Base-by-base conservation (phyloP, 2,113 vertebrate genomes). In the Brachyistius frenatus region DNA sequence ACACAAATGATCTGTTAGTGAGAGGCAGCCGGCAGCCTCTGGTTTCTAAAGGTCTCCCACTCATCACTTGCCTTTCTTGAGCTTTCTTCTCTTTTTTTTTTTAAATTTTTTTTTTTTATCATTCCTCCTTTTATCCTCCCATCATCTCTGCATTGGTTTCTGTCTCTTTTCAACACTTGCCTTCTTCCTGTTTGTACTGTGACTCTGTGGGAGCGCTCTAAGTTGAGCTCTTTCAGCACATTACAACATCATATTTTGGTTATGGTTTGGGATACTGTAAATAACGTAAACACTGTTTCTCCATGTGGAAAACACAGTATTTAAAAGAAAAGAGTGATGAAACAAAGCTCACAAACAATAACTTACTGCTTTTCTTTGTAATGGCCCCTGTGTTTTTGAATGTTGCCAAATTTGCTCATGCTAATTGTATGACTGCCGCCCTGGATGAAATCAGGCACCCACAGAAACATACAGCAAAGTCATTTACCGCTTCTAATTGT, bases 401-500 rank as follows among this genome's bases (percentile, higher is more conserved):
- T 41, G 61, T 76, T 76, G 74, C 56, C 67, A 80, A 4, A 81
- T 80, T 57, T 70, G 54, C 68, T 73, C 36, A 16, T 31, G 4
- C 14, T 87, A 73, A 78, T 86, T 87, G 74, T 69, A 30, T 39
- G 73, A 74, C 30, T 52, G 69, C 23, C 13, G 33, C 65, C 16
- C 67, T 53, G 60, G 23, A 77, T 67, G 31, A 78, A 72, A 54
- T 73, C 66, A 66, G 36, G 52, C 64, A 63, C 67, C 72, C 65
- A 33, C 73, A 68, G 74, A 85, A 76, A 76, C 73, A 47, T 37
- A 39, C 60, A 82, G 60, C 55, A 70, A 23, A 80, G 71, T 81
- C 37, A 14, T 76, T 87, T 83, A 71, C 66, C 78, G 69, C 66
- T 44, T 86, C 63, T 89, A 87, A 88, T 93, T 85, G 81, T 91